Base-by-base conservation (phyloP, 2,888 invertebrate species). In the Sinohyriopsis cumingii region DNA sequence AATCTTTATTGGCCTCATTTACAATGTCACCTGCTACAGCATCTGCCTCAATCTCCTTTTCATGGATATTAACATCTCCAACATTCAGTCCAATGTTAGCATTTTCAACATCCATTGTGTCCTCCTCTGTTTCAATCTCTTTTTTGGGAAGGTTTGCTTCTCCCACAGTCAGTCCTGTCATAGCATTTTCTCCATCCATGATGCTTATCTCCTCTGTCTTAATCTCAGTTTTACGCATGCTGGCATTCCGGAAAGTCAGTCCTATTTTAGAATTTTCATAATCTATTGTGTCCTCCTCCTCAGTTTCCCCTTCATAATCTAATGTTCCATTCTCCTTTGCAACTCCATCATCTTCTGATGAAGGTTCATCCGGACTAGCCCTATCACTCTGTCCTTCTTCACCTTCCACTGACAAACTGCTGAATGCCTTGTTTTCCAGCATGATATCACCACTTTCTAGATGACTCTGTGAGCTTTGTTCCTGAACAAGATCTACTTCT, bases 271-370 rank as follows among this genome's bases (percentile, higher is more conserved):
- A 63, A 25, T 9, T 59, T 55, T 53, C 59, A 63, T 55, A 22
- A 63, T 62, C 66, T 22, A 33, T 33, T 19, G 24, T 54, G 61
- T 68, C 71, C 64, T 65, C 54, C 9, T 19, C 65, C 63, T 53
- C 28, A 55, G 55, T 59, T 60, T 64, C 63, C 59, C 55, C 66
- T 53, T 33, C 67, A 45, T 45, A 45, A 45, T 45, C 45, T 45
- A 45, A 45, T 45, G 15, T 45, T 45, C 45, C 45, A 45, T 45
- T 45, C 45, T 45, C 45, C 15, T 45, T 45, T 54, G 22, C 24
- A 53, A 20, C 5, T 69, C 54, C n/a, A 55, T 22, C 45, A 5
- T 20, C 22, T 59, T 60, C 63, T 67, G 20, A 12, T 20, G 6
- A 24, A 12, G 3, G 15, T 15, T 45, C 45, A 45, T 45, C 45